Percentiles rank a stretch among this genome's conserved stretches.
Evolutionary conservation across 1,140 invertebrate species (phyloP).

Genomic region (Lanistes nyassanus): DNA sequence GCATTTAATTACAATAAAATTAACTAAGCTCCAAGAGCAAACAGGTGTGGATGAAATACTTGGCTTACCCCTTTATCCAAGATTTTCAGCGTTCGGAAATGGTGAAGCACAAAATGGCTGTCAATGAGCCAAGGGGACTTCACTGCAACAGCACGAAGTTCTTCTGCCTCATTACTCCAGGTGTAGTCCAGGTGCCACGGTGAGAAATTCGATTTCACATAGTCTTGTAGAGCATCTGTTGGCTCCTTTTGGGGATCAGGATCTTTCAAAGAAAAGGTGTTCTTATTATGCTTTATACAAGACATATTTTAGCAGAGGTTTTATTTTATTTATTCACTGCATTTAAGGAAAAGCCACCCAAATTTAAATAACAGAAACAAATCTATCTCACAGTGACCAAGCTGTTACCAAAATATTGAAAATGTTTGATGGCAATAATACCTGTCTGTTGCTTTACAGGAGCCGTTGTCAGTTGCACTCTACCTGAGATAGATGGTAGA

Average conservation of each 20-base stretch:
- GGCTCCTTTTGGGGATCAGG: constrained; percentile 57
- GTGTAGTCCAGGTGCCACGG: constrained; percentile 65
- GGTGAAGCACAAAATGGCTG: constrained; percentile 57
- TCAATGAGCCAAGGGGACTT: constrained; percentile 63
- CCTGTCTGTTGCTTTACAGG: neutral
- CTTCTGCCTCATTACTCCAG: constrained; percentile 62
- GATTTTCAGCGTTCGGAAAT: constrained; percentile 63
- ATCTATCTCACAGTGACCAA: neutral
- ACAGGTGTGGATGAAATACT: neutral
- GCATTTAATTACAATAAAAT: neutral
- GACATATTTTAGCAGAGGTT: neutral
- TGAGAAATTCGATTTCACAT: constrained; percentile 56
- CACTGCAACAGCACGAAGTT: constrained; percentile 60
- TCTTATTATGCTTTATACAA: no score
- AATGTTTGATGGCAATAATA: neutral
- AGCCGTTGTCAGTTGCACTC: neutral
- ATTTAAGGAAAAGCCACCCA: neutral
- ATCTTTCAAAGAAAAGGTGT: constrained; percentile 45
- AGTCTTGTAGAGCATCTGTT: constrained; percentile 59
- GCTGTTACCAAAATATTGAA: neutral
- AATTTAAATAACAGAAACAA: no score
- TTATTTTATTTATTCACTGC: neutral
- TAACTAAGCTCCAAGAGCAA: no score
- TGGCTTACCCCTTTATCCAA: constrained; percentile 57
- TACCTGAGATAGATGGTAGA: constrained; percentile 10